phyloP scores from a whole-genome alignment of 2,797 vertebrate genomes.

The Microtus obscurus region DNA sequence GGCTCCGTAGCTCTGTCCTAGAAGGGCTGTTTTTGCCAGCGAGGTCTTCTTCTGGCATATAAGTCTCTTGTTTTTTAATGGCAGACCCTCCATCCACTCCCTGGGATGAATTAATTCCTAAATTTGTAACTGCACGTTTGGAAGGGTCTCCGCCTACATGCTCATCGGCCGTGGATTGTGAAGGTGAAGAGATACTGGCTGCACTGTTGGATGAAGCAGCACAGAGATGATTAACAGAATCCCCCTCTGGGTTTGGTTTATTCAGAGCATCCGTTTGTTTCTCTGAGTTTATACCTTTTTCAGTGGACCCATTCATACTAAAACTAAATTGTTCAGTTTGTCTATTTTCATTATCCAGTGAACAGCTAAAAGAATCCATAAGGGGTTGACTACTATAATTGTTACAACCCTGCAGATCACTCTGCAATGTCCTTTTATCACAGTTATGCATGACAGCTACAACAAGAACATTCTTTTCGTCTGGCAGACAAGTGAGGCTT shows the following conservation, averaged over 20 bases:
- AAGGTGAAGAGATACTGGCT: constrained; percentile 77
- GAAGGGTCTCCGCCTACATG: constrained; percentile 81
- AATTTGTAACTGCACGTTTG: constrained; percentile 77
- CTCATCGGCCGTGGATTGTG: constrained; percentile 85
- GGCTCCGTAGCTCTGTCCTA: constrained; percentile 80
- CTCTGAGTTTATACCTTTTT: constrained; percentile 86
- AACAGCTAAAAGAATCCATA: constrained; percentile 87
- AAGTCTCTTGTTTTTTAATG: constrained; percentile 83
- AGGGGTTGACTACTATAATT: constrained; percentile 85
- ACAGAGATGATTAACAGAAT: constrained; percentile 81
- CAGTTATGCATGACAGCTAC: constrained; percentile 90
- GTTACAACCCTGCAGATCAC: constrained; percentile 87
- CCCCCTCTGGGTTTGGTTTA: constrained; percentile 81
- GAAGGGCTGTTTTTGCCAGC: constrained; percentile 82
- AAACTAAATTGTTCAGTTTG: constrained; percentile 86
- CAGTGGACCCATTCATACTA: constrained; percentile 86
- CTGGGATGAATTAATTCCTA: constrained; percentile 85
- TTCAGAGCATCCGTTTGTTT: constrained; percentile 83
- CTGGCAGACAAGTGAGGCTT: constrained; percentile 84
- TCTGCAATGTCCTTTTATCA: constrained; percentile 88
- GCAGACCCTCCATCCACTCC: constrained; percentile 79
- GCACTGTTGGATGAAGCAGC: constrained; percentile 83
- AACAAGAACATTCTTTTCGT: constrained; percentile 90
- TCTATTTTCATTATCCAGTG: constrained; percentile 87
- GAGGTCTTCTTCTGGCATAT: constrained; percentile 77